phyloP scores from a whole-genome alignment of 1,140 invertebrate species.

The Procambarus virginalis region DNA sequence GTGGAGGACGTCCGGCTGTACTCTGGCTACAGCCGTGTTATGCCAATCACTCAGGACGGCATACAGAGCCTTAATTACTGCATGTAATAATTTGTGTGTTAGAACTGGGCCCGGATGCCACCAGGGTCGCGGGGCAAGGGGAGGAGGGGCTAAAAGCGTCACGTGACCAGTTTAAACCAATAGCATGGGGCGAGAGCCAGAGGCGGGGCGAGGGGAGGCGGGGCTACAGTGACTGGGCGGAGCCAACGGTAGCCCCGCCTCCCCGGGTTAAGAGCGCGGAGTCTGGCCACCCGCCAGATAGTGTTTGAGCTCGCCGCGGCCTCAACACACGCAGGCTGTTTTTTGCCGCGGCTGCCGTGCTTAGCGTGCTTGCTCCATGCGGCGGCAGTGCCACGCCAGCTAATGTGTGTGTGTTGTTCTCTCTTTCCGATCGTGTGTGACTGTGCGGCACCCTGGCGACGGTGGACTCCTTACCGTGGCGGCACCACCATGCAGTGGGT shows the following conservation, averaged over 20 bases:
- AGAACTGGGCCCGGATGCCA: constrained; percentile 45
- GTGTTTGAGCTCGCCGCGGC: constrained; percentile 65
- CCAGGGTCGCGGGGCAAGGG: constrained; percentile 43
- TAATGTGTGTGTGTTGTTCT: constrained; percentile 68
- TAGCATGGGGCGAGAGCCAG: constrained; percentile 41
- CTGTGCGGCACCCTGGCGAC: constrained; percentile 67
- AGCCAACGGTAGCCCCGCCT: constrained; percentile 37
- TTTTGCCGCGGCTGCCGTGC: constrained; percentile 60
- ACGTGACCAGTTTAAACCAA: constrained; percentile 50
- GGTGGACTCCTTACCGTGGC: constrained; percentile 69
- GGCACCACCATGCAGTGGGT: constrained; percentile 70
- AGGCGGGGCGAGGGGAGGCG: constrained; percentile 58
- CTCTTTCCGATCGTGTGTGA: constrained; percentile 66
- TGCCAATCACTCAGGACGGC: constrained; percentile 59
- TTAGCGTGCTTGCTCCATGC: constrained; percentile 53
- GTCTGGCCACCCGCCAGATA: constrained; percentile 40
- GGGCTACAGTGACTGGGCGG: constrained; percentile 41
- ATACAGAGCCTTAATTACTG: constrained; percentile 62
- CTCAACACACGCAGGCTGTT: constrained; percentile 64
- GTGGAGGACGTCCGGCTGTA: not conserved
- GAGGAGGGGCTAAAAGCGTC: constrained; percentile 39
- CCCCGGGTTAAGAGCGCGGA: constrained; percentile 41
- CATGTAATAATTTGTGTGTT: constrained; percentile 66
- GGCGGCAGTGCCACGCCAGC: constrained; percentile 62
- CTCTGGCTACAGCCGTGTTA: constrained; percentile 56